Conservation (phyloP, 2,113 vertebrate genomes). For the Corydoras sp. region DNA sequence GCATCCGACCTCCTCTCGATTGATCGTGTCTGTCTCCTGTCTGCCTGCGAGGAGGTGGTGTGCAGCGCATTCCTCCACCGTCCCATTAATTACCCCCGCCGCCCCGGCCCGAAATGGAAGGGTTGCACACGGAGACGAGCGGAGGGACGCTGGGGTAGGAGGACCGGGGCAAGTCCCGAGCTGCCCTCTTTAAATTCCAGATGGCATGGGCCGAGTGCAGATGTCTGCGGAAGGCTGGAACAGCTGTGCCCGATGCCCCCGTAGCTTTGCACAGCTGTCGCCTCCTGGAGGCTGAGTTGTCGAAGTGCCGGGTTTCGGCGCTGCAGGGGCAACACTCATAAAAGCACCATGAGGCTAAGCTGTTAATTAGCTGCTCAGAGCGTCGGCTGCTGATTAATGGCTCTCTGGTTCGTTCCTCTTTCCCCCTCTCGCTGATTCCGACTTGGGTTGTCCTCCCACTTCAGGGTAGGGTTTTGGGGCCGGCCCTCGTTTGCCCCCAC, state of each 20-base stretch:
- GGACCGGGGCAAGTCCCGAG: constrained; percentile 55
- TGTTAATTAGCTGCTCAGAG: constrained; percentile 70
- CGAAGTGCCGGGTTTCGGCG: constrained; percentile 57
- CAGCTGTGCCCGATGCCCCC: constrained; percentile 50
- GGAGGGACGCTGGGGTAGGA: constrained; percentile 18
- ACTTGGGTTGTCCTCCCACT: too few relatives aligned
- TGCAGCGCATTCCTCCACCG: constrained; percentile 37
- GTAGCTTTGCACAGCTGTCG: constrained; percentile 54
- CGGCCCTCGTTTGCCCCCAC: too few relatives aligned
- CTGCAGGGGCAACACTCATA: constrained; percentile 62
- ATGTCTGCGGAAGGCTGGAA: constrained; percentile 59
- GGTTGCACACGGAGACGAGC: constrained; percentile 42
- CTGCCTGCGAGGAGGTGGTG: constrained; percentile 44
- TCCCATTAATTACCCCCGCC: constrained; percentile 53
- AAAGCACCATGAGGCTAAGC: constrained; percentile 72
- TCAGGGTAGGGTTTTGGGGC: too few relatives aligned
- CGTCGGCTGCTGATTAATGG: constrained; percentile 61
- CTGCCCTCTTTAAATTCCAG: constrained; percentile 59
- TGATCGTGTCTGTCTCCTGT: constrained; percentile 42
- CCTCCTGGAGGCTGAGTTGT: constrained; percentile 67
- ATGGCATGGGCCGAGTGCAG: too few relatives aligned
- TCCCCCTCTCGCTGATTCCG: too few relatives aligned
- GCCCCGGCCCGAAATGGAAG: constrained; percentile 53
- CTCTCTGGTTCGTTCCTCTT: constrained; percentile 55
- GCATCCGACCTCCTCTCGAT: constrained; percentile 37